Evolutionary conservation across 2,113 vertebrate genomes (phyloP), one percentile per base, ranked within the genome.

Genomic region (Arvicanthis niloticus): DNA sequence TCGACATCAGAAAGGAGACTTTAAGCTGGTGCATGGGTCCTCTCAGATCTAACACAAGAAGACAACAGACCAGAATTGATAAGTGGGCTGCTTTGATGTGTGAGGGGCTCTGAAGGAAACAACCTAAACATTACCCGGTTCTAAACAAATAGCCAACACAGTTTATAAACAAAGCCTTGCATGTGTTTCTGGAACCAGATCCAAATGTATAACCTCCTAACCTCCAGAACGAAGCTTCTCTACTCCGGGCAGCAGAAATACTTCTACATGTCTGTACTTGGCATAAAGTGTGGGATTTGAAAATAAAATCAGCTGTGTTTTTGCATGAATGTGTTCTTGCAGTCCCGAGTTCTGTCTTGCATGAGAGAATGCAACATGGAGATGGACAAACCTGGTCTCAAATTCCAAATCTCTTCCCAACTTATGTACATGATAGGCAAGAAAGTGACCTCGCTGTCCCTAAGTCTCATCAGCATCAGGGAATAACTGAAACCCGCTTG

Each of bases 161-260:
- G 81, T 96, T 97, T 97, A 96, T 95, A 97, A 98, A 98, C 97
- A 98, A 92, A 97, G 88, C 5, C 94, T 45, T 89, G 45, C 76
- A 62, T 87, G 97, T 78, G 88, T 91, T 94, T 80, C 91, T 94
- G 90, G 93, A 97, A 37, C n/a, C 93, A 85, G 92, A 67, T 75
- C 75, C 93, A 70, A 80, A 72, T 96, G 95, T 95, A 96, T 89
- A 96, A 90, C 78, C 73, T 89, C 48, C 68, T 75, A 75, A 90
- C 51, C 91, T 90, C 93, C 56, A 31, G 48, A 78, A 81, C 0
- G 42, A 45, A 92, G 60, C 17, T 6, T 90, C 80, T 70, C 56
- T n/a, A 78, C 17, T 76, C 62, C 5, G 26, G 45, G 34, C 53
- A 92, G n/a, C 81, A 72, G 81, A 86, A 89, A 84, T 34, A 78